Percentiles rank a stretch among this genome's conserved stretches.
Evolutionary conservation across 2,888 invertebrate species (phyloP).

Genomic region (Eledone cirrhosa): DNA sequence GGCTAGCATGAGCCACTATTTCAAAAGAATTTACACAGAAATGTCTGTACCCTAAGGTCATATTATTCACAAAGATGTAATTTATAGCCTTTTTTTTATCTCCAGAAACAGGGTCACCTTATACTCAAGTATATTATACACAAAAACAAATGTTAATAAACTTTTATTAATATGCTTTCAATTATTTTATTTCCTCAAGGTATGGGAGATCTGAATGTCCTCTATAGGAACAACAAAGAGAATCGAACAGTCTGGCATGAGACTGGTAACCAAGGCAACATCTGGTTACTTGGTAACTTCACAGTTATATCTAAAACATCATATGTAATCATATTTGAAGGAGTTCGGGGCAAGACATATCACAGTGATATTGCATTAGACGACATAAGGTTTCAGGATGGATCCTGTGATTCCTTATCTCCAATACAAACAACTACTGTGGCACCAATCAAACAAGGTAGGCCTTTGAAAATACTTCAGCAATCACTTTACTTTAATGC

Average conservation of each 20-base stretch:
- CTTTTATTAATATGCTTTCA: no score
- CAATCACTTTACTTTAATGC: slow-evolving; percentile 23
- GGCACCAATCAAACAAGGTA: slow-evolving; percentile 48
- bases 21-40: no score
- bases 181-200: slow-evolving; percentile 34
- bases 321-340: slow-evolving; percentile 55
- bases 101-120: no score
- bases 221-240: slow-evolving; percentile 37
- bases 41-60: no score
- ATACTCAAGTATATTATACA: no score
- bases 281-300: slow-evolving; percentile 49
- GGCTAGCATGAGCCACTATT: no score
- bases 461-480: not conserved
- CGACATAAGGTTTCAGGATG: slow-evolving; percentile 43
- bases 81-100: no score
- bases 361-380: slow-evolving; percentile 56
- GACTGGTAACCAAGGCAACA: slow-evolving; percentile 48
- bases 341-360: slow-evolving; percentile 45
- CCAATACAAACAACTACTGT: slow-evolving; percentile 38
- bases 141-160: no score
- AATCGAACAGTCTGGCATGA: slow-evolving; percentile 43
- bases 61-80: no score
- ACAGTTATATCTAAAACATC: slow-evolving; percentile 38
- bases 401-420: slow-evolving; percentile 47
- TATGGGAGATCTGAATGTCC: slow-evolving; percentile 53